Base-by-base conservation (phyloP, 2,113 vertebrate genomes). In the Podarcis muralis region DNA sequence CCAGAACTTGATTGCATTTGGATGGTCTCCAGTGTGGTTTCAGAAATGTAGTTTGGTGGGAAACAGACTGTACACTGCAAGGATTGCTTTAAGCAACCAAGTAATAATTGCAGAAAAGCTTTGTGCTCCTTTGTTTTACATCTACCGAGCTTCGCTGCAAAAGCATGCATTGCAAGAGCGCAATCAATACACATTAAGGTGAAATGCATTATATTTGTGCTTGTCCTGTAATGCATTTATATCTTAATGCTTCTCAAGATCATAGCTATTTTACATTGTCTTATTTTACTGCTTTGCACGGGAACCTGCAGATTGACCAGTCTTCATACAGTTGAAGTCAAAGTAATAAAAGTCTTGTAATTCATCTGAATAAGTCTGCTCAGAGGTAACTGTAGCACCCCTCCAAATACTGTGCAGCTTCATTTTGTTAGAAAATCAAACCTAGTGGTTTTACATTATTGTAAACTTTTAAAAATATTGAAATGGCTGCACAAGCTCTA, bases 401-500 rank as follows among this genome's bases (percentile, higher is more conserved):
- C 9, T 20, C 40, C 30, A 83, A 89, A 59, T 32, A 13, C 0
- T 0, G 1, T 81, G 8, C 16, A 72, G 30, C 35, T 15, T 74
- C 13, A 30, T n/a, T 32, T 35, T 68, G 32, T 71, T 25, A 15
- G 37, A 81, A 94, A 75, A 66, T 15, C 40, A 80, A 91, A 87
- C 3, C 27, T 11, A 85, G 18, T 2, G 1, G 90, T 81, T 91
- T 68, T 76, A 77, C 13, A 62, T 62, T 27, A 62, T 76, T 48
- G 62, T 30, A 82, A 66, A 69, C 32, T 53, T 37, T 86, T 81
- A 84, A 74, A 93, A 83, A 69, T 83, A 27, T 35, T 84, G 75
- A 76, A 68, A 78, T 83, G 32, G 62, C 53, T 89, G 85, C 85
- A 72, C 84, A 90, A 88, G 90, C 92, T 40, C n/a, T 90, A 88